Evolutionary conservation across 2,113 vertebrate species (phyloP), one percentile per base, ranked within the genome.

Genomic region (Pedetes capensis): DNA sequence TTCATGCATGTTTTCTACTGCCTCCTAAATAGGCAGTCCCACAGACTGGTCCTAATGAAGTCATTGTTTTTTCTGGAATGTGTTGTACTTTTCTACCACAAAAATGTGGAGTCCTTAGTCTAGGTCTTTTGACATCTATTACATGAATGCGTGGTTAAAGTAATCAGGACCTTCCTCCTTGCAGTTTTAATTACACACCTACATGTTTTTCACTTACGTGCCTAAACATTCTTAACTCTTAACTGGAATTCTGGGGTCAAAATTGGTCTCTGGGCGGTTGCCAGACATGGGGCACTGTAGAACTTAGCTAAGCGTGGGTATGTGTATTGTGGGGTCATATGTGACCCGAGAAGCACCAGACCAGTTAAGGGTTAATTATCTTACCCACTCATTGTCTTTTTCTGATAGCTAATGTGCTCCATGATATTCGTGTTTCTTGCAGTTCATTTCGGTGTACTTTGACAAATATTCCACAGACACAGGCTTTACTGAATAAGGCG

Each of bases 361-460:
- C n/a, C n/a, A n/a, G n/a, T n/a, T n/a, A n/a, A n/a, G n/a, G n/a
- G n/a, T n/a, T n/a, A 69, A 39, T 59, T 47, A 47, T 49, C 49
- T 17, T 44, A 0, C 14, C 61, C 92, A 6, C 5, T 86, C 3
- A 37, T 1, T 23, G 17, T 87, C 27, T 71, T 78, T 75, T 6
- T 0, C 93, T 97, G 68, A 34, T 68, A 51, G 1, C 10, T 96
- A 11, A 94, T 39, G 0, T 57, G 72, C 25, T 85, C 22, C 0
- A 0, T 94, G 11, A n/a, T n/a, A n/a, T 82, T 63, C 80, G 42
- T 63, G 61, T 44, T 59, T 47, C 55, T 95, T 96, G 85, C 98
- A 99, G 99, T 91, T 99, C 99, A 0, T 99, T 99, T 98, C 98
- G 99, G 63, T 99, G 99, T 87, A 99, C 99, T 6, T 95, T 99